These are phyloP conservation scores for Rhabdophis nuchalis DNA, from an alignment of 2,797 vertebrate genomes.

Conservation along the genomic window DNA sequence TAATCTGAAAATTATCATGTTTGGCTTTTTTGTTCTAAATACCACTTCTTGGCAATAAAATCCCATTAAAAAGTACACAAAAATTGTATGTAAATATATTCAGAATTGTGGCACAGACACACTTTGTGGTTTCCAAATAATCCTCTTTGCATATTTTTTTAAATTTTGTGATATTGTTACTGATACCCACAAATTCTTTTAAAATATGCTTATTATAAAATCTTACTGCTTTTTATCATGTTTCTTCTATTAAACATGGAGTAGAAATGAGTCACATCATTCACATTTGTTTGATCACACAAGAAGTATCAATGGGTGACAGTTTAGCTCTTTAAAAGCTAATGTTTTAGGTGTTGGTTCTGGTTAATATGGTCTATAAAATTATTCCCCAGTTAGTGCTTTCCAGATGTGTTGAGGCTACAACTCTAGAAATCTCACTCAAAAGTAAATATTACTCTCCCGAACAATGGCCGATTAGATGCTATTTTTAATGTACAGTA, in stretches of 20 bases:
- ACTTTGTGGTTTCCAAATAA: not conserved
- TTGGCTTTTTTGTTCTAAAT: not conserved
- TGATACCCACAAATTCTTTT: not conserved
- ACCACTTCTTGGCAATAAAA: slow-evolving; percentile 17
- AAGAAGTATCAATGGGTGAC: not conserved
- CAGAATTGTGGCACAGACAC: not conserved
- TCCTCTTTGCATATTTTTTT: not conserved
- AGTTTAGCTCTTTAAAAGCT: not conserved
- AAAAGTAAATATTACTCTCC: not conserved
- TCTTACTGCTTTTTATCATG: not conserved
- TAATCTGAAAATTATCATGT: not conserved
- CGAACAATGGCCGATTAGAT: not conserved
- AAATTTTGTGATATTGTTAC: not conserved
- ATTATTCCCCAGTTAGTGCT: not conserved
- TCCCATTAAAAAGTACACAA: not conserved
- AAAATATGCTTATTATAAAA: not conserved
- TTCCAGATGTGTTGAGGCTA: not conserved
- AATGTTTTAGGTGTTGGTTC: not conserved
- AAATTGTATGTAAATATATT: not conserved
- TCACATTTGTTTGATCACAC: not conserved
- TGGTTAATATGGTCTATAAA: not conserved
- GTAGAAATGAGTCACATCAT: not conserved
- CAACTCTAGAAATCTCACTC: not conserved
- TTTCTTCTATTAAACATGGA: not conserved
- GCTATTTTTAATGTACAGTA: not conserved